phyloP scores from a whole-genome alignment of 2,888 invertebrate species.

The Pelosia muscerda region DNA sequence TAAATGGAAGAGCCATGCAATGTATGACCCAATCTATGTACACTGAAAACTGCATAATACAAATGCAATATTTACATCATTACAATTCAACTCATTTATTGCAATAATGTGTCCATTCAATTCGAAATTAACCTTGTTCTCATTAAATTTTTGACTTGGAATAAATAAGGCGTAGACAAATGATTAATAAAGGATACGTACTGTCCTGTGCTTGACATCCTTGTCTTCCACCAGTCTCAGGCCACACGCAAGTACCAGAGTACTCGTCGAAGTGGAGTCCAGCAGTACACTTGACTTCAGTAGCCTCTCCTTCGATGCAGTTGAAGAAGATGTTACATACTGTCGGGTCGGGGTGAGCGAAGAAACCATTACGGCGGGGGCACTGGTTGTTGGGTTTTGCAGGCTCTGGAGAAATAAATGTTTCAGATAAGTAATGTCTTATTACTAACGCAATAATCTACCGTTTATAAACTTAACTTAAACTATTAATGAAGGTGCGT shows the following conservation, averaged over 20 bases:
- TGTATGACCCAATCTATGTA: background rate
- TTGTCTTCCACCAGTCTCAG: slow-evolving; percentile 91
- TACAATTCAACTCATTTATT: background rate
- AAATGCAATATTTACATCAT: background rate
- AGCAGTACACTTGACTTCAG: slow-evolving; percentile 93
- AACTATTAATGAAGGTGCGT: background rate
- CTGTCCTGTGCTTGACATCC: slow-evolving; percentile 89
- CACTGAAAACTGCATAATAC: background rate
- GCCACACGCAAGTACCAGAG: slow-evolving; percentile 96
- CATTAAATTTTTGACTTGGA: background rate
- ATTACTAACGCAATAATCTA: background rate
- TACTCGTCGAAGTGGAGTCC: slow-evolving; percentile 96
- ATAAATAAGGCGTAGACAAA: background rate
- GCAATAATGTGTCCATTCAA: background rate
- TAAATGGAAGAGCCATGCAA: background rate
- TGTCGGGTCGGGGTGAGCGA: slow-evolving; percentile 93
- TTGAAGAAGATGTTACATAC: slow-evolving; percentile 95
- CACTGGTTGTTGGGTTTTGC: slow-evolving; percentile 91
- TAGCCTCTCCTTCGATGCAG: slow-evolving; percentile 94
- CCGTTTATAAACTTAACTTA: background rate
- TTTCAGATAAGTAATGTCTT: background rate
- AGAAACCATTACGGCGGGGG: slow-evolving; percentile 96
- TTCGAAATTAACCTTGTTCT: background rate
- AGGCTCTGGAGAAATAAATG: slow-evolving; percentile 87
- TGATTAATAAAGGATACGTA: slow-evolving; percentile 63